These are phyloP conservation scores for Luffia ferchaultella DNA, from an alignment of 2,888 invertebrate species.

Conservation along the genomic window DNA sequence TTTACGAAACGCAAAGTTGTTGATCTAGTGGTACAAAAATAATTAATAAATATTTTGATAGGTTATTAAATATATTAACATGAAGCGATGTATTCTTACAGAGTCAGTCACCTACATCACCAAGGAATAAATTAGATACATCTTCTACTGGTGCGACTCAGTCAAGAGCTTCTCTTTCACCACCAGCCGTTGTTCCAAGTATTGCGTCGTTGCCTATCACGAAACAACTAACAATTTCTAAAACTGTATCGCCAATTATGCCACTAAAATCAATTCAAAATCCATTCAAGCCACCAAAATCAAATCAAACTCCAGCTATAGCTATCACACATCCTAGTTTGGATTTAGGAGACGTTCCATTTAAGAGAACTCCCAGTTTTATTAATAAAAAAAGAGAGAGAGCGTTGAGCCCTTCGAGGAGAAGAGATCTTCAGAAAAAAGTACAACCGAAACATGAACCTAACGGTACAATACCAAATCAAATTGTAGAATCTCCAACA, in stretches of 20 bases:
- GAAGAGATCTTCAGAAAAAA: constrained; percentile 53
- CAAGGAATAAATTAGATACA: constrained; percentile 56
- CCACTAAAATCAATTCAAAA: no score
- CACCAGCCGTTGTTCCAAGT: constrained; percentile 54
- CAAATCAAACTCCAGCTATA: constrained; percentile 59
- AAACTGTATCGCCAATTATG: constrained; percentile 32
- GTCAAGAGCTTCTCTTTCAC: constrained; percentile 46
- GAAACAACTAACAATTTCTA: constrained; percentile 52
- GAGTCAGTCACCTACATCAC: constrained; percentile 62
- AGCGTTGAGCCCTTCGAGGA: constrained; percentile 57
- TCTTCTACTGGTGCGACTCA: constrained; percentile 40
- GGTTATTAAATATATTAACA: background rate
- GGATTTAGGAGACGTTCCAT: constrained; percentile 53
- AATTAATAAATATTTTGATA: background rate
- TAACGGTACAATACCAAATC: constrained; percentile 44
- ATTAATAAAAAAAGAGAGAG: constrained; percentile 59
- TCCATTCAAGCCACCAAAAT: constrained; percentile 33
- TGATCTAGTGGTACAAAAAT: no score
- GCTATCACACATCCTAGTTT: constrained; percentile 66
- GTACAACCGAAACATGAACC: constrained; percentile 41
- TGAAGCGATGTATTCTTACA: constrained; percentile 20
- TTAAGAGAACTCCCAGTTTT: constrained; percentile 56
- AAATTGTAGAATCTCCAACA: constrained; percentile 42
- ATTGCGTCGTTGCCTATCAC: constrained; percentile 44
- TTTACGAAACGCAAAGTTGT: no score